Base-by-base conservation (phyloP, 1,140 invertebrate genomes). In the Zophobas morio region DNA sequence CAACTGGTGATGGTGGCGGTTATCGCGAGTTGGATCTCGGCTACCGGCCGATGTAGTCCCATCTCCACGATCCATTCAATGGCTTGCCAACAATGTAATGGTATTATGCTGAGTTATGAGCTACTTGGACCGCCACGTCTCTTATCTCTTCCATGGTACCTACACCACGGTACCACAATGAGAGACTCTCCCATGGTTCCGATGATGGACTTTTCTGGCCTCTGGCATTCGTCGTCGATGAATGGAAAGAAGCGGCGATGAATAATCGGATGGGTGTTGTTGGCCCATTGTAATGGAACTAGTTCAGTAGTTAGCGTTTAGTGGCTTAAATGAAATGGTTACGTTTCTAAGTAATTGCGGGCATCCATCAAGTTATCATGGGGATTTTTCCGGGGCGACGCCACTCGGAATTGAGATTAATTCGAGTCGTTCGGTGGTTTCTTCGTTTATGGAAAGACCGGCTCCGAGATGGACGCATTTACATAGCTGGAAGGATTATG, bases 71-170 rank as follows among this genome's bases (percentile, higher is more conserved):
- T 72, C 76, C 76, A 78, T 78, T 78, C 70, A 78, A 78, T 78
- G 66, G 71, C 57, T 73, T 39, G 77, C 77, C 77, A 78, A 78
- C 77, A 74, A 74, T 78, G 72, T 78, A 78, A 78, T 78, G 77
- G 77, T 78, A 78, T 78, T 74, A 75, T 78, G 72, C 72, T 78
- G 77, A 78, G 77, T 78, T 78, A 78, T 74, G 72, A 70, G 77
- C 60, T 63, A 72, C 49, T 51, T 51, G 51, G 72, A 47, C 77
- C 77, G 72, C 49, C 72, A 78, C 70, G 63, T 66, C 39, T 66
- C 56, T 60, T 60, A 60, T 60, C 56, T 60, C 54, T 3, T 2
- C 54, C 56, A 39, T 60, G 56, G 56, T 66, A 66, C 39, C 39
- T 63, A 36, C 57, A 37, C 57, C 36, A 63, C 20, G 49, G 49